Percentiles rank a stretch among this genome's conserved stretches.
Conservation (phyloP, 2,888 invertebrate species). For the Cyclophora punctaria region DNA sequence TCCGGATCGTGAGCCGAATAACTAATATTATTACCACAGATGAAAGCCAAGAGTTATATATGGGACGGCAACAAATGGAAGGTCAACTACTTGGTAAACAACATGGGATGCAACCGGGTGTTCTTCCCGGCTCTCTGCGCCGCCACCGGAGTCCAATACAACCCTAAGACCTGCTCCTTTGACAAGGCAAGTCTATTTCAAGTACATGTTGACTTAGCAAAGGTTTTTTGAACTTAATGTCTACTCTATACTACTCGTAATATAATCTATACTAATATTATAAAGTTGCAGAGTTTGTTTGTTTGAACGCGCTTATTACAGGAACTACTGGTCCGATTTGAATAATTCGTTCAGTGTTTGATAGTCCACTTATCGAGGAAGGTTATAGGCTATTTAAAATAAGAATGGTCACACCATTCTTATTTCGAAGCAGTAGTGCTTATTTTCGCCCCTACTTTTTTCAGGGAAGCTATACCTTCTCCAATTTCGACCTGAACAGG, state of each 20-base stretch:
- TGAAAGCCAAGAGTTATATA: slow-evolving; percentile 19
- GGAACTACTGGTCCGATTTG: no score
- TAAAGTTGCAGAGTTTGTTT: neutral
- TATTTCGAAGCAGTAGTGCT: neutral
- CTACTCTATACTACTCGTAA: no score
- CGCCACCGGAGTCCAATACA: slow-evolving; percentile 11
- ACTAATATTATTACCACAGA: slow-evolving; percentile 6
- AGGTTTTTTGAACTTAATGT: neutral
- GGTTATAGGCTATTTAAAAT: no score
- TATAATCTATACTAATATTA: neutral
- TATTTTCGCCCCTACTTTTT: neutral
- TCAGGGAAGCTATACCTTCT: slow-evolving; percentile 11
- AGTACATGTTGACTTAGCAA: no score
- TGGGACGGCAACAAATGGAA: slow-evolving; percentile 23
- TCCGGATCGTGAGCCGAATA: no score
- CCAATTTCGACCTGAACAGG: slow-evolving; percentile 12
- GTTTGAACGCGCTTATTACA: neutral
- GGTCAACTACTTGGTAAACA: slow-evolving; percentile 16
- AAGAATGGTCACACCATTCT: no score
- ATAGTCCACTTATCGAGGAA: no score
- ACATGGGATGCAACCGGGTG: slow-evolving; percentile 20
- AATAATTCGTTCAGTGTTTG: no score
- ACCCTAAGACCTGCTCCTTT: slow-evolving; percentile 15
- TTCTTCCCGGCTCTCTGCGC: slow-evolving; percentile 10
- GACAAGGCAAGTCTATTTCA: slow-evolving; percentile 8